phyloP scores from a whole-genome alignment of 2,888 invertebrate species.

The Heliconius sara region DNA sequence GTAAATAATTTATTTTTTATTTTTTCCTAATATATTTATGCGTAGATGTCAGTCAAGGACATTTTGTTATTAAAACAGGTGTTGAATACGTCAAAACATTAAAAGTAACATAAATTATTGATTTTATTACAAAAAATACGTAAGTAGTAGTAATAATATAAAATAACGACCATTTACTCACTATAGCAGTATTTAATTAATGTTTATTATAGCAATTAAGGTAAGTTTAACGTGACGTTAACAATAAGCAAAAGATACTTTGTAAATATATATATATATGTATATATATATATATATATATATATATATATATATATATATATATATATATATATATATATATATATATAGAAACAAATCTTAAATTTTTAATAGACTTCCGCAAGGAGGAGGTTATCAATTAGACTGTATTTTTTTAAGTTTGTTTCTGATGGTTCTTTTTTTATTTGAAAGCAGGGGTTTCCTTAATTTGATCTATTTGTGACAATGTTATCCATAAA shows the following conservation, averaged over 20 bases:
- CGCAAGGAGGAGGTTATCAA: too few relatives aligned
- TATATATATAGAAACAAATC: background rate
- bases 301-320: background rate
- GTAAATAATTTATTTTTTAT: background rate
- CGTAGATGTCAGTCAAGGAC: background rate
- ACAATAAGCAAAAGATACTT: background rate
- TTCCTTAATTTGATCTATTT: too few relatives aligned
- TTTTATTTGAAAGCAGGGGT: too few relatives aligned
- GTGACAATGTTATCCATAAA: too few relatives aligned
- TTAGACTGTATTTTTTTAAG: too few relatives aligned
- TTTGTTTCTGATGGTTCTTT: too few relatives aligned
- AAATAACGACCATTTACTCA: background rate
- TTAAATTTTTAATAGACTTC: too few relatives aligned
- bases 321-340: background rate
- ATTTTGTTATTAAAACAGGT: background rate
- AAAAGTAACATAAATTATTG: background rate
- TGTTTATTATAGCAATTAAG: background rate
- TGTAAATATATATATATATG: background rate
- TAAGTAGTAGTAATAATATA: background rate
- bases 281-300: background rate
- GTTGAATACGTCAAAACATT: slow-evolving; percentile 4
- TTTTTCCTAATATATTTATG: slow-evolving; percentile 2
- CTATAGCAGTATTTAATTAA: background rate
- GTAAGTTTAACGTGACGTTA: background rate
- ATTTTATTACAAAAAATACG: background rate